Evolutionary conservation across 2,888 invertebrate species (phyloP).

Genomic region (Hydropsyche betteni): DNA sequence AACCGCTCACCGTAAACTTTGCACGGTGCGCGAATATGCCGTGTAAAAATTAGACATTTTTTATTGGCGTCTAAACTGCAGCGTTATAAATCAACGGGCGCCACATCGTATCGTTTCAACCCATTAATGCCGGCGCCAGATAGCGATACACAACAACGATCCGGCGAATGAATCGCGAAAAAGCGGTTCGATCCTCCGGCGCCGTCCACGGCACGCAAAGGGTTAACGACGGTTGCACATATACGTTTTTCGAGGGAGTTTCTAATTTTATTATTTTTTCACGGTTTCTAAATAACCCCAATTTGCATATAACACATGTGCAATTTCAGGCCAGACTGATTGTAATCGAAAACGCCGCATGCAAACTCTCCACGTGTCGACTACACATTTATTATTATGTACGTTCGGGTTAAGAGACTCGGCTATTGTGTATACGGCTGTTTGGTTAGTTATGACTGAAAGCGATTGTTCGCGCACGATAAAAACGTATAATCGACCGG

Average conservation of each 20-base stretch:
- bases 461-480: no score
- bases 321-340: conserved; percentile 48
- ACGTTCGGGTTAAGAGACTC: no score
- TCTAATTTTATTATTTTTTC: conserved; percentile 41
- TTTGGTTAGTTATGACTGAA: no score
- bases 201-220: no score
- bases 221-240: neutral
- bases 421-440: no score
- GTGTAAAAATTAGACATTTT: conserved; percentile 6
- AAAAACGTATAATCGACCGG: no score
- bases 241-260: conserved; percentile 3
- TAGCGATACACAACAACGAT: no score
- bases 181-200: no score
- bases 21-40: conserved; percentile 5
- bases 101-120: conserved; percentile 1
- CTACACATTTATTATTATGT: conserved; percentile 13
- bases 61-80: conserved; percentile 11
- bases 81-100: conserved; percentile 32
- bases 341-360: conserved; percentile 41
- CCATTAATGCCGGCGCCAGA: no score
- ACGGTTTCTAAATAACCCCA: conserved; percentile 43
- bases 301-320: conserved; percentile 45
- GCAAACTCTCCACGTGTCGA: conserved; percentile 31
- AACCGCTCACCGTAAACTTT: conserved; percentile 1
- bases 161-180: no score